Conservation (phyloP, 2,797 vertebrate species). For the Betta splendens region DNA sequence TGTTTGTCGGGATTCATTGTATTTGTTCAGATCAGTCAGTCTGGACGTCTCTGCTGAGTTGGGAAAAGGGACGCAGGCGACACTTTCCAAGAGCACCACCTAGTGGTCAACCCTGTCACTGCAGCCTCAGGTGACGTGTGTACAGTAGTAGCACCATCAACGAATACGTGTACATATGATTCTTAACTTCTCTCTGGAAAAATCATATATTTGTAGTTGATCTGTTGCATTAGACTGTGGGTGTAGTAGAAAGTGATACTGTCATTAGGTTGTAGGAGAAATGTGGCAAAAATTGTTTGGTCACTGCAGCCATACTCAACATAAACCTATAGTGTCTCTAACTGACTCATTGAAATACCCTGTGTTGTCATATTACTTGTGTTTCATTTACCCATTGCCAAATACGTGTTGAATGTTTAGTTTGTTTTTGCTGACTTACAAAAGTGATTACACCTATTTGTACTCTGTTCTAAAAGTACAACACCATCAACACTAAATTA, state of each 20-base stretch:
- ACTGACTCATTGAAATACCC: background rate
- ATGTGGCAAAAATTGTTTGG: background rate
- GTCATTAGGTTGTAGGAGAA: too few species aligned
- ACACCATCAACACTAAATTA: too few species aligned
- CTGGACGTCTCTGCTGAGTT: background rate
- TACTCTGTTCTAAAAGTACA: too few species aligned
- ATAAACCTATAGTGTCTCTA: background rate
- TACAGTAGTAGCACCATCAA: background rate
- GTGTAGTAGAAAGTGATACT: background rate
- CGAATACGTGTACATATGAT: background rate
- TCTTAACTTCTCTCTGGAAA: background rate
- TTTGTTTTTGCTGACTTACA: background rate
- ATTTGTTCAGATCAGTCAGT: conserved; percentile 18
- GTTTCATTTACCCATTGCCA: background rate
- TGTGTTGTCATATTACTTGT: background rate
- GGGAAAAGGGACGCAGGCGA: conserved; percentile 3
- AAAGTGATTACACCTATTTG: too few species aligned
- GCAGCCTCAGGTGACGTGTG: conserved; percentile 6
- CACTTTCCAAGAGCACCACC: conserved; percentile 56
- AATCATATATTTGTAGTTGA: background rate
- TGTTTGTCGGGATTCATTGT: conserved; percentile 29
- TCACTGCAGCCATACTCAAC: background rate
- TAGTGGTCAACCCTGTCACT: conserved; percentile 44
- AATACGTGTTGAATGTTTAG: background rate
- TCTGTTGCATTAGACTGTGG: background rate